phyloP scores from a whole-genome alignment of 2,888 invertebrate species.

The Ptilodon capucinus region DNA sequence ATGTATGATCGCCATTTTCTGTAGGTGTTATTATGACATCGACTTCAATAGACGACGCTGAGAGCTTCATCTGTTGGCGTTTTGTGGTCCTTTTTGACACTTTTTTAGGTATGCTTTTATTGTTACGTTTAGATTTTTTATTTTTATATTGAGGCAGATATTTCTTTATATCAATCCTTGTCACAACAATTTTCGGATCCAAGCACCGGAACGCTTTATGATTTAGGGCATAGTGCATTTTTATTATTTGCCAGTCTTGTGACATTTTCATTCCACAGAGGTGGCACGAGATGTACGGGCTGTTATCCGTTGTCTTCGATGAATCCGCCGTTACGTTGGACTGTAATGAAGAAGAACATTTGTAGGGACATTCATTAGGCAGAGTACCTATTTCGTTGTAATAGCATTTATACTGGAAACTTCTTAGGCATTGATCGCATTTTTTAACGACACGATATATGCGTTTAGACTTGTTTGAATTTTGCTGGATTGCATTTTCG shows the following conservation, averaged over 20 bases:
- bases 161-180: conserved; percentile 45
- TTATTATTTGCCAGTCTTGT: conserved; percentile 60
- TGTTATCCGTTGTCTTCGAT: conserved; percentile 1
- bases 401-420: conserved; percentile 61
- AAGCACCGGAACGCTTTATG: conserved; percentile 62
- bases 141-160: conserved; percentile 25
- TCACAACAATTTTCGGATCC: conserved; percentile 52
- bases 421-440: conserved; percentile 60
- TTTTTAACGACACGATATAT: conserved; percentile 59
- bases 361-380: conserved; percentile 64
- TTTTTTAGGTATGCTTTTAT: conserved; percentile 19
- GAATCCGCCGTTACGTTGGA: conserved; percentile 14
- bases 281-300: conserved; percentile 48
- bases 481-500: conserved; percentile 16
- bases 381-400: conserved; percentile 54
- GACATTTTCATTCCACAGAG: conserved; percentile 55
- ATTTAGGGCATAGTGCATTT: conserved; percentile 56
- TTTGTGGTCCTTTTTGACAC: conserved; percentile 20
- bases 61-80: conserved; percentile 13
- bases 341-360: conserved; percentile 42
- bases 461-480: conserved; percentile 22
- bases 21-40: conserved; percentile 3
- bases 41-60: background rate
- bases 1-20: conserved; percentile 40
- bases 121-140: conserved; percentile 10